Evolutionary conservation across 2,888 invertebrate genomes (phyloP), one percentile per base, ranked within the genome.

Genomic region (Trissolcus brochymenae): DNA sequence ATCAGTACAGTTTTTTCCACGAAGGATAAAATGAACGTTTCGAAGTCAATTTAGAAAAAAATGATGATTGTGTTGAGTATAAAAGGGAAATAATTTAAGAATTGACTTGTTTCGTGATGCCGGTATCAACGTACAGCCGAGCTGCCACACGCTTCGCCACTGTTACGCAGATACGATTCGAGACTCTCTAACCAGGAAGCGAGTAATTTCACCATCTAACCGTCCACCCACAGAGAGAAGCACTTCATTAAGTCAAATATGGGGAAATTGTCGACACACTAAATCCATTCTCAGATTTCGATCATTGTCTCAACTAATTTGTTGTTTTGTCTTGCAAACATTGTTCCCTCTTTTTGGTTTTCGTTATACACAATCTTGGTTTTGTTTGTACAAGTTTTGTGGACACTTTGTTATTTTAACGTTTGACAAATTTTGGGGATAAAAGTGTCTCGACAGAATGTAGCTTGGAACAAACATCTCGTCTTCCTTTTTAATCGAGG

Each of bases 171-270:
- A 79, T 78, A 81, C 80, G 76, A 79, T 78, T 79, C 68, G 83
- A 81, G 82, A 81, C 83, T 83, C 83, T 84, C 86, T 84, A 84
- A 86, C 85, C 85, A 85, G 86, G 86, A 87, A 87, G 84, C 81
- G 78, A 83, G 85, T 82, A 86, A 87, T 87, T 86, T 85, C 73
- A 79, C 82, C 81, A 82, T 85, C 83, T 81, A 79, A 71, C 78
- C 76, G 80, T 81, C 81, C 82, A 82, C 79, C 82, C 81, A 78
- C 78, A 70, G 76, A 80, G 76, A 80, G 71, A 80, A 83, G 82
- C 79, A 80, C 84, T 85, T 84, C 82, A 86, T 85, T 85, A 84
- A 84, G 83, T 84, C 82, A 79, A 80, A 75, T 79, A 76, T 77
- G 73, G 80, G 67, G 80, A 81, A 81, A 76, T 77, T 79, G 73